Conservation (phyloP, 2,797 vertebrate species). For the Danio aesculapii region DNA sequence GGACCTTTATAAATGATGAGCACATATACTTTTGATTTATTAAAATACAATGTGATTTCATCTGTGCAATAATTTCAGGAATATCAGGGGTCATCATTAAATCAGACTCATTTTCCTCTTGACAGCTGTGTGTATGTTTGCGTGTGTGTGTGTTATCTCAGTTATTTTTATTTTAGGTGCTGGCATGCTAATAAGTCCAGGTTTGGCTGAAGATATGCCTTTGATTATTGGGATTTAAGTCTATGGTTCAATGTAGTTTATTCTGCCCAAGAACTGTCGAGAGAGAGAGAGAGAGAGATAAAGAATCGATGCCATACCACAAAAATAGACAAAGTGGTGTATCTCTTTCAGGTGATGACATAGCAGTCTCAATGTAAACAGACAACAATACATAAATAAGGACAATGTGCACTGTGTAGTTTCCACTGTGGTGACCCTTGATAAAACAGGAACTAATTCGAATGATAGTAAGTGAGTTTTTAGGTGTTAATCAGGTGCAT, state of each 20-base stretch:
- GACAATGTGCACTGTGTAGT: not conserved
- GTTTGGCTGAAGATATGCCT: not conserved
- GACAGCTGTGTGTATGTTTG: not conserved
- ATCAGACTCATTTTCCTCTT: not conserved
- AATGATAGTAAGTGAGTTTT: too few relatives aligned
- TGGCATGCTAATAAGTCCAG: not conserved
- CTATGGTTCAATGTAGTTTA: conserved; percentile 9
- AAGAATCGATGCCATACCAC: conserved; percentile 1
- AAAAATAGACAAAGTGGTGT: conserved; percentile 13
- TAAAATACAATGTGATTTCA: too few relatives aligned
- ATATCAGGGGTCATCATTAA: too few relatives aligned
- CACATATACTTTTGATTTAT: too few relatives aligned
- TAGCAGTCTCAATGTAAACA: not conserved
- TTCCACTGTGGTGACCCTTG: too few relatives aligned
- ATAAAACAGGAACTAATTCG: too few relatives aligned
- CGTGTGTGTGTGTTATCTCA: not conserved
- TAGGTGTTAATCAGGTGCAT: too few relatives aligned
- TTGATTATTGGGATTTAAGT: not conserved
- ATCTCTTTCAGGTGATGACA: conserved; percentile 1
- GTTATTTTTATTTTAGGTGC: not conserved
- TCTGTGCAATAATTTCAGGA: not conserved
- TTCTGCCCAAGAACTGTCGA: conserved; percentile 1
- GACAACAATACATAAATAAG: not conserved
- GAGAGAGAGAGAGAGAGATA: too few relatives aligned
- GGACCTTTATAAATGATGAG: too few relatives aligned